A percentile compares a stretch with the other conserved stretches of the same genome.
These are phyloP conservation scores for Leptocoma aspasia DNA, from an alignment of 2,113 vertebrate genomes.

Conservation along the genomic window DNA sequence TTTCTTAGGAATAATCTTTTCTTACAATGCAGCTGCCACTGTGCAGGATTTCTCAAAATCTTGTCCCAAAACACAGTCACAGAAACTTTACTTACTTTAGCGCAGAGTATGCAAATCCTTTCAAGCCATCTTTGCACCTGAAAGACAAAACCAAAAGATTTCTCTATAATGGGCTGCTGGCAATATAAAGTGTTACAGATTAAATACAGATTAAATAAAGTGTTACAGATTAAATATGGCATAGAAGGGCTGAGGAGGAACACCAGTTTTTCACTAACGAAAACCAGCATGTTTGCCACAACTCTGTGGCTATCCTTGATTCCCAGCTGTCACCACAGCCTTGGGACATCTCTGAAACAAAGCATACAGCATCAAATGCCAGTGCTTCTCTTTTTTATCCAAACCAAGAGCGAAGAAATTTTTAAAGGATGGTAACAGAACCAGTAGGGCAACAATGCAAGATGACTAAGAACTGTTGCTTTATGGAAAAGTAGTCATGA, in stretches of 20 bases:
- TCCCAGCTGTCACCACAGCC: not conserved
- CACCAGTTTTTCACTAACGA: not conserved
- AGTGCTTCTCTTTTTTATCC: not conserved
- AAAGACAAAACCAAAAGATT: slow-evolving; percentile 37
- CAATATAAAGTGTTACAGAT: not conserved
- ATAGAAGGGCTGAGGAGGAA: not conserved
- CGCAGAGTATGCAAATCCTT: slow-evolving; percentile 94
- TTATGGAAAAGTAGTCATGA: not conserved
- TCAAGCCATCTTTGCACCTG: slow-evolving; percentile 94
- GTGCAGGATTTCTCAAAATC: not conserved
- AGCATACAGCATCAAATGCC: not conserved
- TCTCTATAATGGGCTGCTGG: not conserved
- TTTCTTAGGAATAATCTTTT: not conserved
- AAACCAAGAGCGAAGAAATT: not conserved
- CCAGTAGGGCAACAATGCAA: not conserved
- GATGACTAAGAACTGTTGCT: not conserved
- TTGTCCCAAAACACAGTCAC: not conserved
- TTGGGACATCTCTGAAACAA: slow-evolving; percentile 3
- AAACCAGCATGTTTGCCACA: not conserved
- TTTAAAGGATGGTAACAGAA: not conserved
- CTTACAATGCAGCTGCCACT: not conserved
- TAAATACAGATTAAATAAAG: not conserved
- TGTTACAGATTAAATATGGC: not conserved
- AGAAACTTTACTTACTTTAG: slow-evolving; percentile 85
- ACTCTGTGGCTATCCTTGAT: not conserved